phyloP scores from a whole-genome alignment of 1,140 invertebrate genomes.

The Nephila pilipes region DNA sequence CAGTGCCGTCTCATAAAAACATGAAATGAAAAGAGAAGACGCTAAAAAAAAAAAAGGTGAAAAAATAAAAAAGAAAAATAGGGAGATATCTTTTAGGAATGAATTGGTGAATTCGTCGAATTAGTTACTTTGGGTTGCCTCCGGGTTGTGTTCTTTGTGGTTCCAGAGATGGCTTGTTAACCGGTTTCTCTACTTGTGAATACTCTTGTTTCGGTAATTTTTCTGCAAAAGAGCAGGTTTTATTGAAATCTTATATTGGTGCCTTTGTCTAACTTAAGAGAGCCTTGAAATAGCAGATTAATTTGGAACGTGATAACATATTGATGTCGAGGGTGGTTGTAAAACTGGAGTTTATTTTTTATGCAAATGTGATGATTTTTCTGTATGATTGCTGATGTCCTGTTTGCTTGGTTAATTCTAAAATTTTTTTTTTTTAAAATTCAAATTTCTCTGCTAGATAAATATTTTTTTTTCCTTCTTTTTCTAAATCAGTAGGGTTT shows the following conservation, averaged over 20 bases:
- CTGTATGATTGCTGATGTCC: too few species aligned
- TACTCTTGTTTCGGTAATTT: not conserved
- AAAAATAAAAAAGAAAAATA: not conserved
- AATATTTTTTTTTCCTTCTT: too few species aligned
- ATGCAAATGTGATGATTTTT: too few species aligned
- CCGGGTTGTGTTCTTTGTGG: not conserved
- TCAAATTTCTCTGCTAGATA: too few species aligned
- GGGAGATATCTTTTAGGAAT: not conserved
- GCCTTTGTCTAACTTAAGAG: not conserved
- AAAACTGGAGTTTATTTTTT: too few species aligned
- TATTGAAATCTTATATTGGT: not conserved
- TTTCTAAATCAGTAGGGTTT: too few species aligned
- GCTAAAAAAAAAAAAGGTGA: not conserved
- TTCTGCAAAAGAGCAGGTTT: not conserved
- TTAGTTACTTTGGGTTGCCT: not conserved
- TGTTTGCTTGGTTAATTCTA: too few species aligned
- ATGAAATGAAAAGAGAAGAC: not conserved
- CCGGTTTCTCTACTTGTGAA: not conserved
- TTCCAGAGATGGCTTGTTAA: not conserved
- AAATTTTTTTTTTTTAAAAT: too few species aligned
- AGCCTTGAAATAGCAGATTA: not conserved
- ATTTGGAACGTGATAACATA: not conserved
- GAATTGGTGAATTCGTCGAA: not conserved
- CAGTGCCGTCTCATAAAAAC: not conserved
- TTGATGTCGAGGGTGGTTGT: too few species aligned